Base-by-base conservation (phyloP, 2,888 invertebrate species). In the Dromius quadrimaculatus region DNA sequence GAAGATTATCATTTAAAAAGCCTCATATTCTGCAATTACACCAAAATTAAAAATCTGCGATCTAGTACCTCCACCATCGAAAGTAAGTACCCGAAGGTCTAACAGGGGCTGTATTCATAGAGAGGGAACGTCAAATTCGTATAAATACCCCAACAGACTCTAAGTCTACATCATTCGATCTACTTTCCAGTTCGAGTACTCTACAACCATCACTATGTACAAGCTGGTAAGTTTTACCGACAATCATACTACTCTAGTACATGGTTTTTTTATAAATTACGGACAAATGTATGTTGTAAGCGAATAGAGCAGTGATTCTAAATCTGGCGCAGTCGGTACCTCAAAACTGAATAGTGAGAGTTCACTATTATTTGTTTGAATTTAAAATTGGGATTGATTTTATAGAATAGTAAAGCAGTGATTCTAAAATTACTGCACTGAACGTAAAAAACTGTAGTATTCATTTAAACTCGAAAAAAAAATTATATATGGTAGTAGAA, bases 201-300 rank as follows among this genome's bases (percentile, higher is more conserved):
- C 41, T 38, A 65, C 47, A 65, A 68, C 70, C 34, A 22, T 70
- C 70, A 70, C 36, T 62, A 70, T 70, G 70, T 70, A 47, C 70
- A 70, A 70, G 62, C 45, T 70, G 70, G 70, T 70, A 70, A 70
- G 70, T 66, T 8, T 28, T 23, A 32, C 23, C 50, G 13, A 6
- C 50, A 28, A 23, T 6, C 6, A 22, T 47, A 47, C 38, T 38
- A 38, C 15, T 0, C 2, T 6, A 32, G 15, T 19, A 36, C 47
- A 8, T 2, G 2, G 5, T 36, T 36, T 36, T 59, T 59, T 9
- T 36, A 11, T 36, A 9, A n/a, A 59, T 36, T 59, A 36, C 36
- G 36, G 20, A 59, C 36, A 59, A 59, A 59, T 20, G 59, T 28
- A 54, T 54, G 50, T 54, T 32, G 50, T 28, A 54, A 54, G 23